phyloP scores from a whole-genome alignment of 53 echinoderm and acorn worm species.

The Hippasteria phrygiana region DNA sequence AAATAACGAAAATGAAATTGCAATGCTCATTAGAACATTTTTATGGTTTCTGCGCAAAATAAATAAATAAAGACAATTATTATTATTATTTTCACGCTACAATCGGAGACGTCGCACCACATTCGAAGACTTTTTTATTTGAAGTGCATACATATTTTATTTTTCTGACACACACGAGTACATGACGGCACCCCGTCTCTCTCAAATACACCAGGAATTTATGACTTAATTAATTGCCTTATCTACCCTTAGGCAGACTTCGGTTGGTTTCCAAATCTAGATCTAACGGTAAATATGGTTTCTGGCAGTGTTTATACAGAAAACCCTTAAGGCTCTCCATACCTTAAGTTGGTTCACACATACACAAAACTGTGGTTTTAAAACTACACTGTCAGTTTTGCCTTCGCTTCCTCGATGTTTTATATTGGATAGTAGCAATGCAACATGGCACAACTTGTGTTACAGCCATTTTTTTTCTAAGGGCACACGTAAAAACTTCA shows the following conservation, averaged over 20 bases:
- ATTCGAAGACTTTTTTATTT: not conserved
- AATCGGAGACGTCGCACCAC: not conserved
- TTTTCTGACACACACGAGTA: constrained; percentile 45
- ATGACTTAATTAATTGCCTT: too few species aligned
- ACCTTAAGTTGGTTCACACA: not conserved
- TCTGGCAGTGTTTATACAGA: constrained; percentile 47
- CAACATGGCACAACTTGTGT: too few species aligned
- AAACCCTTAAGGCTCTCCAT: not conserved
- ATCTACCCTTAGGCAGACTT: too few species aligned
- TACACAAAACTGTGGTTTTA: not conserved
- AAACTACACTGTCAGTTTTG: not conserved
- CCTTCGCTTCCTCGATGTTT: not conserved
- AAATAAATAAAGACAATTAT: too few species aligned
- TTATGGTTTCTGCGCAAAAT: too few species aligned
- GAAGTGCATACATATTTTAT: constrained; percentile 15
- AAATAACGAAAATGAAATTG: too few species aligned
- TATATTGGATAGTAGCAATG: not conserved
- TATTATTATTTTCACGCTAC: too few species aligned
- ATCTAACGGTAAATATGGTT: not conserved
- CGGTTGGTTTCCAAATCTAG: not conserved
- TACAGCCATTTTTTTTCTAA: too few species aligned
- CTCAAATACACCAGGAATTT: not conserved
- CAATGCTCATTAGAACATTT: too few species aligned
- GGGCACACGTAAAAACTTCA: too few species aligned
- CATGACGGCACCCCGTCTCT: not conserved